Percentiles rank a stretch among this genome's conserved stretches.
phyloP scores from a whole-genome alignment of 2,797 vertebrate genomes.

The Phataginus tetradactyla region DNA sequence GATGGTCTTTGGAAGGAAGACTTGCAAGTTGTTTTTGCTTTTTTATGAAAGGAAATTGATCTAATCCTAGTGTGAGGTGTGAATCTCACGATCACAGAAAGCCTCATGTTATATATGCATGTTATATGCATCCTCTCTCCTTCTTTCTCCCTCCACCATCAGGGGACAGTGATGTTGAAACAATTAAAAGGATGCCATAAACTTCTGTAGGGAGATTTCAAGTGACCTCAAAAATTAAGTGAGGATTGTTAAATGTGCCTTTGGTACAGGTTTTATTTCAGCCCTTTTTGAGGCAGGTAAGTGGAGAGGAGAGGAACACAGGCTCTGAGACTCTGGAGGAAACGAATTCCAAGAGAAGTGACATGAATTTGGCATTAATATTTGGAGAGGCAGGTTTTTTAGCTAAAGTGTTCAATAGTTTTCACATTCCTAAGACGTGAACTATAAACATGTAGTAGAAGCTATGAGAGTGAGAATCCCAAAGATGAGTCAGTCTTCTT shows the following conservation, averaged over 20 bases:
- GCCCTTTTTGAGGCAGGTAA: background rate
- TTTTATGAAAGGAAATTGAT: background rate
- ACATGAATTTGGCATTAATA: background rate
- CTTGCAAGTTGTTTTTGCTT: background rate
- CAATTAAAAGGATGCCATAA: background rate
- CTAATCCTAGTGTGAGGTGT: background rate
- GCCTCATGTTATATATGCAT: background rate
- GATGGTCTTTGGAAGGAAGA: background rate
- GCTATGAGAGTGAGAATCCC: constrained; percentile 27
- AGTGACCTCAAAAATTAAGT: background rate
- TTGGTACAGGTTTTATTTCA: background rate
- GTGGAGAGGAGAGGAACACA: background rate
- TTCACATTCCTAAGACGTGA: constrained; percentile 2
- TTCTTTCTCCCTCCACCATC: background rate
- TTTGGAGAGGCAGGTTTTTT: constrained; percentile 31
- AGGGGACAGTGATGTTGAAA: background rate
- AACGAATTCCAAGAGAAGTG: background rate
- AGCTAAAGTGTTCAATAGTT: background rate
- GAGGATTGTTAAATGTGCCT: background rate
- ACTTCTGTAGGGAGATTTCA: background rate
- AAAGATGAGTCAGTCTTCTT: background rate
- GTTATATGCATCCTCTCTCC: background rate
- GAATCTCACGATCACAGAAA: background rate
- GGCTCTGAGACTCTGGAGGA: background rate
- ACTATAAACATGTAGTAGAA: background rate